Conservation (phyloP, 2,797 vertebrate genomes). For the Poecilia wingei region DNA sequence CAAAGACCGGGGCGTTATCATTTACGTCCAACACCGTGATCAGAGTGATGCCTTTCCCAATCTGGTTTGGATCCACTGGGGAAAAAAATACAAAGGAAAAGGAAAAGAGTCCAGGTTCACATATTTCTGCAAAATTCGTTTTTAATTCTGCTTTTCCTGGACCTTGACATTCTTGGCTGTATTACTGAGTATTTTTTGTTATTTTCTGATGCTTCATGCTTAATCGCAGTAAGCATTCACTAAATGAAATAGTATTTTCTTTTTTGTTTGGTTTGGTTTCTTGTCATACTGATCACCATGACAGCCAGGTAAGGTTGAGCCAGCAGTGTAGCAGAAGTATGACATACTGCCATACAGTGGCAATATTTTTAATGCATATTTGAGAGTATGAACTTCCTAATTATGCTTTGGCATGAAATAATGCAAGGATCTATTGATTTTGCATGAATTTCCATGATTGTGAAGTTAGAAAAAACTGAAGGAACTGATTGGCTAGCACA, state of each 20-base stretch:
- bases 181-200: neutral
- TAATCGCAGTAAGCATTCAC: neutral
- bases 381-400: too few relatives aligned
- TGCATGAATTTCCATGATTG: too few relatives aligned
- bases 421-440: too few relatives aligned
- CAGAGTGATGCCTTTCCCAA: constrained; percentile 88
- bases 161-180: neutral
- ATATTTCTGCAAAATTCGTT: constrained; percentile 37
- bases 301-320: too few relatives aligned
- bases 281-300: too few relatives aligned
- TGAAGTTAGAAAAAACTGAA: too few relatives aligned
- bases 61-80: constrained; percentile 91
- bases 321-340: too few relatives aligned
- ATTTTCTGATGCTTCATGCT: neutral
- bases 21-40: constrained; percentile 94
- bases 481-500: too few relatives aligned
- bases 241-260: neutral
- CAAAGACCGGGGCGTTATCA: constrained; percentile 94
- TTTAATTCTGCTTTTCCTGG: constrained; percentile 33
- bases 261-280: too few relatives aligned
- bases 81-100: constrained; percentile 33
- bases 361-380: too few relatives aligned
- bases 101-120: constrained; percentile 1
- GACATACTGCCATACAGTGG: too few relatives aligned
- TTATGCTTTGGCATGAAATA: too few relatives aligned